A percentile compares a stretch with the other conserved stretches of the same genome.
phyloP scores from a whole-genome alignment of 23 tunicate species.

The Trididemnum clinides region DNA sequence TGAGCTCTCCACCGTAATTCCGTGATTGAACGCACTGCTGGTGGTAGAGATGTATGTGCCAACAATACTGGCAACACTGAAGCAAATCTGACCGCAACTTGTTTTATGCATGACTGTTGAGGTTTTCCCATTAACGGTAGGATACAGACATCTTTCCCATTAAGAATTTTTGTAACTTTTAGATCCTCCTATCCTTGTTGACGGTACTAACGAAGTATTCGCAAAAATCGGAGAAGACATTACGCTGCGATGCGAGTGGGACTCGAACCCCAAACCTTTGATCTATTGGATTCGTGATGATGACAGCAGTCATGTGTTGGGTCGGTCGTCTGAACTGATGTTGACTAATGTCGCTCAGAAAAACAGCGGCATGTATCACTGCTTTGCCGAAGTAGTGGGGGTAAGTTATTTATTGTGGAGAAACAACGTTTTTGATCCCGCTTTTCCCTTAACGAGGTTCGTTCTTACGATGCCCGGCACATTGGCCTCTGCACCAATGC shows the following conservation, averaged over 20 bases:
- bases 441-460: too few relatives aligned
- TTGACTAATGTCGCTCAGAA: constrained; percentile 37
- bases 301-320: constrained; percentile 25
- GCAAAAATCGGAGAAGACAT: constrained; percentile 65
- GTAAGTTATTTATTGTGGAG: constrained; percentile 15
- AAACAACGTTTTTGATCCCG: background rate
- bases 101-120: too few relatives aligned
- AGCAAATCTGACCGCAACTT: too few relatives aligned
- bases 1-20: too few relatives aligned
- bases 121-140: too few relatives aligned
- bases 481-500: too few relatives aligned
- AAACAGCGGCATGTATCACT: constrained; percentile 36
- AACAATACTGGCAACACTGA: too few relatives aligned
- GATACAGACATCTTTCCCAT: too few relatives aligned
- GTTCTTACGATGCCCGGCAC: too few relatives aligned
- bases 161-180: too few relatives aligned
- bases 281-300: constrained; percentile 53
- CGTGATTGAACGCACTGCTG: too few relatives aligned
- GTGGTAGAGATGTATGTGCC: too few relatives aligned
- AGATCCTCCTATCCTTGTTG: constrained; percentile 70
- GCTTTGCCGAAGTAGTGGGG: constrained; percentile 34
- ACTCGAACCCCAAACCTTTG: constrained; percentile 76
- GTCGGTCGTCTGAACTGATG: background rate
- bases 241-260: constrained; percentile 80
- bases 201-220: constrained; percentile 40